Conservation (phyloP, 2,888 invertebrate genomes). For the Oasisia sp. region DNA sequence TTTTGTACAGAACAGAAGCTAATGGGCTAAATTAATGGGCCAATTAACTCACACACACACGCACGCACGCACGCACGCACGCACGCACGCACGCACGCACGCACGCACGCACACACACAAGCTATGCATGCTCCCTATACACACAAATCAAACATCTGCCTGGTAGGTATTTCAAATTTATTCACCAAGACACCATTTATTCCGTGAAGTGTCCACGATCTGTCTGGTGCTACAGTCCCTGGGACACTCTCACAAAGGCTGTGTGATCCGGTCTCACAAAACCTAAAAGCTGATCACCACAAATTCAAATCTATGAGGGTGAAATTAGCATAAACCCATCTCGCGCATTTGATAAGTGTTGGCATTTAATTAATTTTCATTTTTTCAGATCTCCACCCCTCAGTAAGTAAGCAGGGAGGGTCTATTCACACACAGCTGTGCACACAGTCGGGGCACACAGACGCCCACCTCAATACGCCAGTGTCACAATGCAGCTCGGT, state of each 20-base stretch:
- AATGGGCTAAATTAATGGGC: too few species aligned
- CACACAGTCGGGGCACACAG: neutral
- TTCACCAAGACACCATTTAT: neutral
- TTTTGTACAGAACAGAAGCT: neutral
- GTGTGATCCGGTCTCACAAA: neutral
- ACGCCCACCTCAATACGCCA: neutral
- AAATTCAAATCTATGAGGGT: neutral
- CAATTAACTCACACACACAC: too few species aligned
- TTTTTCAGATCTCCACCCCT: neutral
- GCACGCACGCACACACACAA: neutral
- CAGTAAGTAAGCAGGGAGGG: neutral
- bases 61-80: too few species aligned
- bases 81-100: too few species aligned
- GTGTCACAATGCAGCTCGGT: neutral
- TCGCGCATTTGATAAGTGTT: neutral
- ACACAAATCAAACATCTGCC: neutral
- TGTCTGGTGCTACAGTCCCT: neutral
- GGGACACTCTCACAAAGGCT: neutral
- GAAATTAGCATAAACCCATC: neutral
- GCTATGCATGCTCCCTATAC: neutral
- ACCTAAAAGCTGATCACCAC: neutral
- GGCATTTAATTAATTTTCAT: slow-evolving; percentile 11
- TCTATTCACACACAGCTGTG: neutral
- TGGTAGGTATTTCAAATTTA: neutral
- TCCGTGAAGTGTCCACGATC: neutral